Percentiles rank a stretch among this genome's conserved stretches.
These are phyloP conservation scores for Bufotes viridis DNA, from an alignment of 2,797 vertebrate species.

Conservation along the genomic window DNA sequence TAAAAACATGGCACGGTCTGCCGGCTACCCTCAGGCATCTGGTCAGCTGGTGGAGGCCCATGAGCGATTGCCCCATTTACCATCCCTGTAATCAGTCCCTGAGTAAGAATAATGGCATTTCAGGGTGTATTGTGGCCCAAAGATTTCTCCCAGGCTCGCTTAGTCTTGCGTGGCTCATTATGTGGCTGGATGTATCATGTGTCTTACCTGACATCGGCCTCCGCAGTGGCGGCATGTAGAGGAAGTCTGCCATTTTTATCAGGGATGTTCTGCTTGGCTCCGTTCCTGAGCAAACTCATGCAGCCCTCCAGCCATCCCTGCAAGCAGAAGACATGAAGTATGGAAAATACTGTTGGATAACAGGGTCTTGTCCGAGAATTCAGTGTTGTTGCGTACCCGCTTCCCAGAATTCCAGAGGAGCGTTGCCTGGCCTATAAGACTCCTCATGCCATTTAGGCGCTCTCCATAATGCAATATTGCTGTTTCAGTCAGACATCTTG, in stretches of 20 bases:
- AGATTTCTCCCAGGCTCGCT: no score
- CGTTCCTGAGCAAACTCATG: conserved; percentile 84
- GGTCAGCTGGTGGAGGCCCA: background rate
- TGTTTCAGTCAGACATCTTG: no score
- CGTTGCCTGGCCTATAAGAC: no score
- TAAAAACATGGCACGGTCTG: background rate
- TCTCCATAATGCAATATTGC: no score
- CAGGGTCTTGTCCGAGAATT: background rate
- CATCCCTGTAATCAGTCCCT: no score
- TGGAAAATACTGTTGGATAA: background rate
- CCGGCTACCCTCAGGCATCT: background rate
- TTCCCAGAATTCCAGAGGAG: no score
- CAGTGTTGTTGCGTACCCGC: no score
- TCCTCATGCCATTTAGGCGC: no score
- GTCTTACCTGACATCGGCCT: conserved; percentile 81
- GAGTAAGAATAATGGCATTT: no score
- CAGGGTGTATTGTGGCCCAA: no score
- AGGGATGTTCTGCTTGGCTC: conserved; percentile 86
- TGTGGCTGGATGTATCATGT: background rate
- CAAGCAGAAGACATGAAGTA: conserved; percentile 52
- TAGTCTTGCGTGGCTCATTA: no score
- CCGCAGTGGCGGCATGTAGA: conserved; percentile 85
- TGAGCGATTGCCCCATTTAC: background rate
- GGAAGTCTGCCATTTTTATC: conserved; percentile 88
- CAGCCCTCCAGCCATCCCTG: conserved; percentile 90